Conservation (phyloP, 2,888 invertebrate species). For the Lobophora halterata region DNA sequence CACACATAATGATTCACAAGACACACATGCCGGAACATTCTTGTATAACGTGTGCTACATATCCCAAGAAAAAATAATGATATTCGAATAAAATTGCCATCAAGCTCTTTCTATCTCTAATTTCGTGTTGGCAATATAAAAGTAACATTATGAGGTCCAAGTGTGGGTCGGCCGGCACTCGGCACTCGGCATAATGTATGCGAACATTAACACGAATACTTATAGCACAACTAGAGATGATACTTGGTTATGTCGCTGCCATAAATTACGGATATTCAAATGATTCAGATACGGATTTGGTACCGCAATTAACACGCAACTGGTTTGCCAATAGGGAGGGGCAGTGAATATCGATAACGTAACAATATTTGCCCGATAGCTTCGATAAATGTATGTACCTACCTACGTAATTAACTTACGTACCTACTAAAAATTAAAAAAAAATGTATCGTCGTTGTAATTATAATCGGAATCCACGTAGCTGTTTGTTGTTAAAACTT, state of each 20-base stretch:
- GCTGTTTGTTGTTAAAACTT: too few relatives aligned
- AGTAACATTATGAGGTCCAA: slow-evolving; percentile 39
- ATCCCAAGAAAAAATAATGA: slow-evolving; percentile 10
- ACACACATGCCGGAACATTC: too few relatives aligned
- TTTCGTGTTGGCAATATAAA: slow-evolving; percentile 22
- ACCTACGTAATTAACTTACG: too few relatives aligned
- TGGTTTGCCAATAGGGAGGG: slow-evolving; percentile 64
- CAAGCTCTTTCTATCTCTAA: slow-evolving; percentile 22
- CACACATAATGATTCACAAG: too few relatives aligned
- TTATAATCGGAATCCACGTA: too few relatives aligned
- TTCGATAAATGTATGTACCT: too few relatives aligned
- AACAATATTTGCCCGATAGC: slow-evolving; percentile 6
- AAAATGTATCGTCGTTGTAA: too few relatives aligned
- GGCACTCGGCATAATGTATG: slow-evolving; percentile 53
- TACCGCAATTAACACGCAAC: slow-evolving; percentile 78
- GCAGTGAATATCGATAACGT: slow-evolving; percentile 23
- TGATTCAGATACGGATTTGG: slow-evolving; percentile 76
- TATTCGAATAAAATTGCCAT: slow-evolving; percentile 30
- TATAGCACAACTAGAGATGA: slow-evolving; percentile 57
- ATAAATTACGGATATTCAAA: slow-evolving; percentile 79
- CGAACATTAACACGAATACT: slow-evolving; percentile 65
- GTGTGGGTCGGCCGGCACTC: slow-evolving; percentile 17
- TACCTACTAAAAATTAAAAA: too few relatives aligned
- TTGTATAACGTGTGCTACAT: neutral
- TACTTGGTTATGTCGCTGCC: slow-evolving; percentile 61